Percentiles rank a stretch among this genome's conserved stretches.
Evolutionary conservation across 1,140 invertebrate genomes (phyloP).

Genomic region (Hycleus cichorii): DNA sequence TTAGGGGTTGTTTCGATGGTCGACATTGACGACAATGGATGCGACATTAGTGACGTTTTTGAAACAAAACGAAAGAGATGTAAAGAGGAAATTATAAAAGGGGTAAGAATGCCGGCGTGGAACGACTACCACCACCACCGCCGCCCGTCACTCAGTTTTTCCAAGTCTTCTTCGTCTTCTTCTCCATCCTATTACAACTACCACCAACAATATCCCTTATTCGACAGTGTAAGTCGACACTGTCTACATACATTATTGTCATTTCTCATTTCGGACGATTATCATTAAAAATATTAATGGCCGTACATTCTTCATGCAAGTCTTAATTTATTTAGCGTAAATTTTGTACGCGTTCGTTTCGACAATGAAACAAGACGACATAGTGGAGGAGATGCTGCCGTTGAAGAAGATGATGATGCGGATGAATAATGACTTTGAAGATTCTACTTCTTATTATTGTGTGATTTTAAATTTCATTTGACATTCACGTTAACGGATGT

Average conservation of each 20-base stretch:
- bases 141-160: slow-evolving; percentile 2
- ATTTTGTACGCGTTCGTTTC: slow-evolving; percentile 37
- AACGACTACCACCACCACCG: neutral
- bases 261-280: slow-evolving; percentile 38
- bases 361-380: neutral
- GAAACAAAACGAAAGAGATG: neutral
- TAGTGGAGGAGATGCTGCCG: too few species aligned
- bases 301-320: slow-evolving; percentile 37
- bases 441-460: slow-evolving; percentile 19
- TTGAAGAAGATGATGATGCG: neutral
- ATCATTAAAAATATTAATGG: slow-evolving; percentile 42
- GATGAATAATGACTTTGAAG: slow-evolving; percentile 29
- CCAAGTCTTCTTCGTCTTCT: slow-evolving; percentile 5
- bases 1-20: neutral
- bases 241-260: slow-evolving; percentile 41
- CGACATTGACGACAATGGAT: neutral
- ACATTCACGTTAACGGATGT: neutral
- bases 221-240: slow-evolving; percentile 23
- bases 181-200: slow-evolving; percentile 29
- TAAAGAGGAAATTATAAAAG: slow-evolving; percentile 29
- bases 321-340: slow-evolving; percentile 38
- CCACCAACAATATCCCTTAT: slow-evolving; percentile 7
- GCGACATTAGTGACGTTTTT: neutral
- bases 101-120: slow-evolving; percentile 17
- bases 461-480: slow-evolving; percentile 28